Evolutionary conservation across 2,888 invertebrate genomes (phyloP).

Genomic region (Parapristionchus giblindavisi): DNA sequence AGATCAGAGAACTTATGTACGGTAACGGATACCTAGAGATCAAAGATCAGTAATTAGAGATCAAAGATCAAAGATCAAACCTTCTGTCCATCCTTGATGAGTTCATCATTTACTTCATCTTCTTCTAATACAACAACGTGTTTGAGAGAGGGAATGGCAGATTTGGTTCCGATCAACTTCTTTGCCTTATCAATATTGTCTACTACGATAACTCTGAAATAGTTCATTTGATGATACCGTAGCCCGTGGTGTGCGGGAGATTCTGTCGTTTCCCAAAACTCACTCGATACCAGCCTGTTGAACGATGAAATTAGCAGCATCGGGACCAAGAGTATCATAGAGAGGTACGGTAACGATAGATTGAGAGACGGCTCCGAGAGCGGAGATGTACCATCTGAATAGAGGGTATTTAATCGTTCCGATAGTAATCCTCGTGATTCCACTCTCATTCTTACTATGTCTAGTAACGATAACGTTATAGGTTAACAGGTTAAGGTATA

Average conservation of each 20-base stretch:
- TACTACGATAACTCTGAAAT: slow-evolving; percentile 58
- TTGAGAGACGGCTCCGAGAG: slow-evolving; percentile 58
- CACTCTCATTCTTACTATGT: background rate
- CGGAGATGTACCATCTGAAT: slow-evolving; percentile 77
- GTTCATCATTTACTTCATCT: slow-evolving; percentile 43
- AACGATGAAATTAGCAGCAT: slow-evolving; percentile 82
- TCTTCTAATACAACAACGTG: slow-evolving; percentile 59
- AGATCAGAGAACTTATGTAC: slow-evolving; percentile 56
- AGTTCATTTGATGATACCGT: background rate
- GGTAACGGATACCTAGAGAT: slow-evolving; percentile 39
- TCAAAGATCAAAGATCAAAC: slow-evolving; percentile 7
- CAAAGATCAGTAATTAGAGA: slow-evolving; percentile 21
- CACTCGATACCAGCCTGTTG: slow-evolving; percentile 67
- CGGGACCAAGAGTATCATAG: slow-evolving; percentile 94
- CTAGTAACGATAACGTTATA: background rate
- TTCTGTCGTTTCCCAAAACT: background rate
- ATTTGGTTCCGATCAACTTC: slow-evolving; percentile 45
- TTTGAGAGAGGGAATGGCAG: slow-evolving; percentile 55
- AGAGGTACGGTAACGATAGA: slow-evolving; percentile 89
- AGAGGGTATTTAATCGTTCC: background rate
- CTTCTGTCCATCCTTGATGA: slow-evolving; percentile 21
- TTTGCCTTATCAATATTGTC: slow-evolving; percentile 57
- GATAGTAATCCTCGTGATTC: background rate
- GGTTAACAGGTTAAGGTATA: no score
- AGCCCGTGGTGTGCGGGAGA: no score